phyloP scores from a whole-genome alignment of 2,113 vertebrate genomes.

The Neomonachus schauinslandi region DNA sequence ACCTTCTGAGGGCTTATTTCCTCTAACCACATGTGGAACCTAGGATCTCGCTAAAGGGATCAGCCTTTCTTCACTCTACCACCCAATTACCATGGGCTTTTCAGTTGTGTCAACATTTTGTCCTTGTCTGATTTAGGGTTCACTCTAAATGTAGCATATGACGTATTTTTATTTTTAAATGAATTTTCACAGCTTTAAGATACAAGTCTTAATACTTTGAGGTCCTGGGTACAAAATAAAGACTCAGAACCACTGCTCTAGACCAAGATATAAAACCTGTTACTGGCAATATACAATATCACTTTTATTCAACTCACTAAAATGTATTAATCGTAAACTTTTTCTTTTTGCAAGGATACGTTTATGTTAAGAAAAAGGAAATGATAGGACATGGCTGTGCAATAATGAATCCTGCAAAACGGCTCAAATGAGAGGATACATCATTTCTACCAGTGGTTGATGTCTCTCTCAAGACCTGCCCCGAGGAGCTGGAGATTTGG shows the following conservation, averaged over 20 bases:
- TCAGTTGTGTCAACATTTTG: neutral
- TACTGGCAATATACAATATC: neutral
- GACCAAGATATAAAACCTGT: neutral
- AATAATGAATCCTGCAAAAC: conserved; percentile 31
- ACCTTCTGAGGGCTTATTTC: neutral
- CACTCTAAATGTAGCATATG: neutral
- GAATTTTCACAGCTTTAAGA: neutral
- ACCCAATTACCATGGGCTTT: neutral
- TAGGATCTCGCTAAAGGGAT: neutral
- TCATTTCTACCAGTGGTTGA: neutral
- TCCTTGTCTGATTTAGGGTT: neutral
- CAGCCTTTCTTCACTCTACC: neutral
- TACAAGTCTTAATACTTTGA: conserved; percentile 25
- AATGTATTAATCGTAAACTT: neutral
- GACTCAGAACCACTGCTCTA: conserved; percentile 29
- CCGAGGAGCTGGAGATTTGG: neutral
- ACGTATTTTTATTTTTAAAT: conserved; percentile 41
- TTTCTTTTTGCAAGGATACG: neutral
- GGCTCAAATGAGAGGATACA: neutral
- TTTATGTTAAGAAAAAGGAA: conserved; percentile 34
- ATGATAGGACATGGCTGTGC: neutral
- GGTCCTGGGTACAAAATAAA: neutral
- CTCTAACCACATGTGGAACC: neutral
- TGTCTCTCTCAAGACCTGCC: neutral
- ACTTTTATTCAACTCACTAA: conserved; percentile 19